Base-by-base conservation (phyloP, 2,888 invertebrate species). In the Scaptomyza caliginosa region DNA sequence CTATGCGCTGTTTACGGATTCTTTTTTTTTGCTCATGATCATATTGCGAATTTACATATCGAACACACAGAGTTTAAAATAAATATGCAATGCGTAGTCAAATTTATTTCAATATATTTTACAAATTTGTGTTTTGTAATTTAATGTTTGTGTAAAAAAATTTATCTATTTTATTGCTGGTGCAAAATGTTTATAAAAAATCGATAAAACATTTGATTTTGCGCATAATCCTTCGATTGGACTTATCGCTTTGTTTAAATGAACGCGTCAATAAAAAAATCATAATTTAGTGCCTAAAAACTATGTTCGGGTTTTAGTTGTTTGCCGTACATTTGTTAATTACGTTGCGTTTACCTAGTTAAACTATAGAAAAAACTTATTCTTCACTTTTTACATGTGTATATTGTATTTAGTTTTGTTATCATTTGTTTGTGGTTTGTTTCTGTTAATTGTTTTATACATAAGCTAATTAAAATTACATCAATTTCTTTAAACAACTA, bases 331-430 rank as follows among this genome's bases (percentile, higher is more conserved):
- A 83, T 83, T 81, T 58, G 76, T 81, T 81, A 74, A 81, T 79
- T 84, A 84, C 69, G 65, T 59, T 74, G 74, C 58, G 57, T 80
- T 80, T 77, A 77, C 65, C 77, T 81, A 80, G 54, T 70, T 76
- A 73, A 73, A 77, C 60, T 83, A 69, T 62, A 59, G 67, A 75
- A 78, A 77, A 71, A 80, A 68, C 65, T 74, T 74, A 80, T 32
- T 54, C 65, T 56, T 45, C 38, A 73, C 68, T 81, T 84, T 83
- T 54, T 81, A 84, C 79, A 80, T 8, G 36, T 69, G 45, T 58
- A 52, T 51, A 10, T 49, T 58, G 36, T 40, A 52, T 56, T 66
- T 55, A n/a, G 28, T 19, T 26, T 26, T 46, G 19, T 46, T 58
- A 62, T 65, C 16, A 17, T 66, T 70, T 50, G 45, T 63, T 52